Evolutionary conservation across 2,113 vertebrate species (phyloP), one percentile per base, ranked within the genome.

Genomic region (Chascanopsetta lugubris): DNA sequence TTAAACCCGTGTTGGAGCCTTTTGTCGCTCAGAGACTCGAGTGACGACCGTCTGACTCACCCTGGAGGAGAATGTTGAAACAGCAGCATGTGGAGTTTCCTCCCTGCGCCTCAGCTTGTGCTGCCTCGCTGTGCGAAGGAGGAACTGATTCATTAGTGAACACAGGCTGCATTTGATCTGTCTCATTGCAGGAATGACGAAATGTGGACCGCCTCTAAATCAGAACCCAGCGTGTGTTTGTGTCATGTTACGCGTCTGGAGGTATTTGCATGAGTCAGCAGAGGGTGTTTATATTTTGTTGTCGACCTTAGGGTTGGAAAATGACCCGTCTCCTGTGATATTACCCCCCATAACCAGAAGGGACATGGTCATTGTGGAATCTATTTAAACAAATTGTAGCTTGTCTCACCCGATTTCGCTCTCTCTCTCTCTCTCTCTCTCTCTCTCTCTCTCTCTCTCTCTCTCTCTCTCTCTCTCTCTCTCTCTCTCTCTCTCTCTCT

Each of bases 281-380:
- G 61, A 48, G 57, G 30, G 26, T 85, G 72, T 85, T 83, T 87
- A 69, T 86, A 72, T 89, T 80, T 86, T 87, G 79, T 86, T 82
- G 77, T 74, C 72, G 55, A 74, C 77, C 75, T 20, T 79, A 71
- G 61, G 45, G 65, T 51, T 84, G 34, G 75, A 91, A 92, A 91
- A 93, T 89, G 85, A 85, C 88, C 89, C 90, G 91, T 89, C 92
- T 91, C 84, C 85, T 77, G 73, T 85, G 82, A 91, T 93, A 91
- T 92, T 47, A 80, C 51, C 67, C 60, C 50, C 10, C 63, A 38
- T 91, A 93, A 93, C 72, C 51, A 89, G 92, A 93, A 92, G 88
- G 85, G 92, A 91, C 82, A 18, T 77, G 79, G 84, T 92, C 91
- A 93, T 91, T 93, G 90, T 90, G 84, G 84, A 90, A 89, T 88